These are phyloP conservation scores for Mesoligia furuncula DNA, from an alignment of 2,888 invertebrate species.

Conservation along the genomic window DNA sequence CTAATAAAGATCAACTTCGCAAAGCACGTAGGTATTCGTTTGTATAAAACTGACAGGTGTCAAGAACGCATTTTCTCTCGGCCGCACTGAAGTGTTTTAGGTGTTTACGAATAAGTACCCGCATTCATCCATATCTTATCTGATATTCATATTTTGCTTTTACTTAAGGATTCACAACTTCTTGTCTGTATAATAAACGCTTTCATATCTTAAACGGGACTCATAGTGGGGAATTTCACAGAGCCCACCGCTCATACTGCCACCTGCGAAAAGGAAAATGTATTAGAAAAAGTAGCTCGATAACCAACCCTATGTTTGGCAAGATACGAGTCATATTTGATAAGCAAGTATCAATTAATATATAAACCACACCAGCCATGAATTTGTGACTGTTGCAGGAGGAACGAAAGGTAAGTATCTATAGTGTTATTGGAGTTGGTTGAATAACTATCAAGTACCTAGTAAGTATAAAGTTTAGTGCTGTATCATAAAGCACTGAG, in stretches of 20 bases:
- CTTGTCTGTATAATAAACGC: conserved; percentile 74
- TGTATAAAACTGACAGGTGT: neutral
- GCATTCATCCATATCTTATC: conserved; percentile 11
- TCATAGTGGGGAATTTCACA: conserved; percentile 77
- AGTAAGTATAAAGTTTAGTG: conserved; percentile 38
- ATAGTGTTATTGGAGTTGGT: conserved; percentile 72
- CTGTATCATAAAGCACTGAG: conserved; percentile 41
- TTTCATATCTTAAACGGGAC: conserved; percentile 67
- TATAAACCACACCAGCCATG: conserved; percentile 70
- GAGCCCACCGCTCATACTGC: conserved; percentile 76
- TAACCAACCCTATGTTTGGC: conserved; percentile 60
- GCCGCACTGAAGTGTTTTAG: neutral
- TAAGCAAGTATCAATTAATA: conserved; percentile 68
- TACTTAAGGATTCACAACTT: conserved; percentile 68
- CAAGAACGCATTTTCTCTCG: neutral
- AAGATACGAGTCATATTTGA: conserved; percentile 60
- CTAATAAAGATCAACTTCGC: neutral
- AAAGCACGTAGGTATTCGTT: neutral
- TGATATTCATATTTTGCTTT: conserved; percentile 65
- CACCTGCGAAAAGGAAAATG: conserved; percentile 80
- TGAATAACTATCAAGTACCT: conserved; percentile 48
- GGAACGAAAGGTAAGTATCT: conserved; percentile 66
- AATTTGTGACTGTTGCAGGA: conserved; percentile 77
- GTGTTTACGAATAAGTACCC: neutral
- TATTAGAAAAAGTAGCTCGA: conserved; percentile 70